These are phyloP conservation scores for Himalopsyche tibetana DNA, from an alignment of 2,888 invertebrate genomes.

Conservation along the genomic window DNA sequence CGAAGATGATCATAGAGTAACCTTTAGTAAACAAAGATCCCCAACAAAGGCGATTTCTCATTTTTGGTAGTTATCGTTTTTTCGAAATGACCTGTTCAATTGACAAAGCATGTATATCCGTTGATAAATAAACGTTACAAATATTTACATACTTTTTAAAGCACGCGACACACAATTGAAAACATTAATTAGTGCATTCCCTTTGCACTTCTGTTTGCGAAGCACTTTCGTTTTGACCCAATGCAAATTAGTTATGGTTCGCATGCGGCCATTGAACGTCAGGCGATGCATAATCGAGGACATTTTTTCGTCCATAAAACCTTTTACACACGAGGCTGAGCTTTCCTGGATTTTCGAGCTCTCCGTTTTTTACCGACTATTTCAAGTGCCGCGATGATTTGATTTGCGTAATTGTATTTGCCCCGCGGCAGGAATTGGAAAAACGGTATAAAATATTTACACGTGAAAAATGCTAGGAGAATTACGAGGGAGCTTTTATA, in stretches of 20 bases:
- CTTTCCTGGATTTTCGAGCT: not conserved
- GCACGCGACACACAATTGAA: constrained; percentile 18
- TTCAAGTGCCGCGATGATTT: constrained; percentile 30
- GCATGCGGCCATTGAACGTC: constrained; percentile 33
- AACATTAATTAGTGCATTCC: constrained; percentile 19
- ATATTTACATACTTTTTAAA: not conserved
- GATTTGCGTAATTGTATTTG: constrained; percentile 38
- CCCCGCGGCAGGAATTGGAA: not conserved
- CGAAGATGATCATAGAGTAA: no score
- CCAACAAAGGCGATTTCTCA: no score
- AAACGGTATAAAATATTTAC: not conserved
- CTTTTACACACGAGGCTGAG: not conserved
- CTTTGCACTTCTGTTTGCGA: not conserved
- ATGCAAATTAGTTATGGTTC: constrained; percentile 46
- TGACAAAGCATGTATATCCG: no score
- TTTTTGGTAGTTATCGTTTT: no score
- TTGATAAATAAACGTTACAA: no score
- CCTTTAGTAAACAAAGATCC: no score
- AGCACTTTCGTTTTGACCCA: constrained; percentile 15
- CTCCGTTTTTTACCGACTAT: not conserved
- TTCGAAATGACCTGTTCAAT: no score
- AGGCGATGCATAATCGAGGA: constrained; percentile 53
- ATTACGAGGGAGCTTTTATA: not conserved
- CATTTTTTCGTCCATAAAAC: constrained; percentile 41
- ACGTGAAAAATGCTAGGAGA: not conserved